Percentiles rank a stretch among this genome's conserved stretches.
phyloP scores from a whole-genome alignment of 2,797 vertebrate species.

The Neopelma chrysocephalum region DNA sequence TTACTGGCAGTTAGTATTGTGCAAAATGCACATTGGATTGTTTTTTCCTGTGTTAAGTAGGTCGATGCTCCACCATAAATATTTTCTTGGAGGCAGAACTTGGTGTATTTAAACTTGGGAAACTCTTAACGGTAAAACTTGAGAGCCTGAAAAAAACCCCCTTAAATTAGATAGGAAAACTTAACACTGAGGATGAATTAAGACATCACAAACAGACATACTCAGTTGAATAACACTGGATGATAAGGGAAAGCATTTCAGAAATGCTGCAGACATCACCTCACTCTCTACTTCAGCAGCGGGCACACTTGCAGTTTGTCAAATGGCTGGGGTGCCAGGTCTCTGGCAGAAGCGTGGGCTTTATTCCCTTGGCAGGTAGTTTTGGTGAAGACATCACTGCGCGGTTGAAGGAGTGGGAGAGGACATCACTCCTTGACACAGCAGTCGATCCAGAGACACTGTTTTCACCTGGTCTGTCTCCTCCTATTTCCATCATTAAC shows the following conservation, averaged over 20 bases:
- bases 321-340: not conserved
- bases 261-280: not conserved
- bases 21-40: not conserved
- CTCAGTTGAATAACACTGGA: not conserved
- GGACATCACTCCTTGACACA: not conserved
- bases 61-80: rapidly evolving
- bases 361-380: not conserved
- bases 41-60: not conserved
- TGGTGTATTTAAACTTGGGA: not conserved
- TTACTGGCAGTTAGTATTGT: not conserved
- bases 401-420: rapidly evolving
- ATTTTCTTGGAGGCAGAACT: not conserved
- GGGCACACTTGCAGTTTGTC: rapidly evolving
- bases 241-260: not conserved
- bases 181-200: not conserved
- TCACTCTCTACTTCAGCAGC: not conserved
- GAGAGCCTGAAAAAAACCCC: not conserved
- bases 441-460: not conserved
- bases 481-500: not conserved
- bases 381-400: not conserved
- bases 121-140: not conserved
- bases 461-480: not conserved
- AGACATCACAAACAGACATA: not conserved
- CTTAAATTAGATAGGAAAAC: not conserved
- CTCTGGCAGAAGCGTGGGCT: not conserved